phyloP scores from a whole-genome alignment of 2,888 invertebrate species.

The Acronicta alni region DNA sequence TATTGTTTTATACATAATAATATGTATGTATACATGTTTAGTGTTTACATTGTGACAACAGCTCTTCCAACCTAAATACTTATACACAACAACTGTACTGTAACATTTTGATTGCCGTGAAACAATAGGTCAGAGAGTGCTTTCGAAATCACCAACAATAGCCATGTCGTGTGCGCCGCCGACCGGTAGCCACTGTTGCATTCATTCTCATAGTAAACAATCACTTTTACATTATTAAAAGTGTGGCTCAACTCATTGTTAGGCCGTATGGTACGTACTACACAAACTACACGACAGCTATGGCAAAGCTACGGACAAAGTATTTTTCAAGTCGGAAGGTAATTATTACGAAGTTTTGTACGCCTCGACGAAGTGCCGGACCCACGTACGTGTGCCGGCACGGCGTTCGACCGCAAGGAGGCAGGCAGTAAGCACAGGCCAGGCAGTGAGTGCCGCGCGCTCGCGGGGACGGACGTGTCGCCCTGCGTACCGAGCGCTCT shows the following conservation, averaged over 20 bases:
- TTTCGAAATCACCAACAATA: slow-evolving; percentile 78
- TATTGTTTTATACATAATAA: not conserved
- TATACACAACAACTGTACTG: slow-evolving; percentile 65
- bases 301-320: slow-evolving; percentile 53
- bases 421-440: slow-evolving; percentile 66
- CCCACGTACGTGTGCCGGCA: slow-evolving; percentile 41
- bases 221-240: slow-evolving; percentile 74
- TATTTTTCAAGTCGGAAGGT: slow-evolving; percentile 40
- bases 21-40: not conserved
- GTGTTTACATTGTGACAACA: slow-evolving; percentile 21
- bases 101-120: slow-evolving; percentile 70
- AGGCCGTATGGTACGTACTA: slow-evolving; percentile 51
- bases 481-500: slow-evolving; percentile 69
- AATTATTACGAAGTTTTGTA: slow-evolving; percentile 43
- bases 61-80: slow-evolving; percentile 39
- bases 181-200: slow-evolving; percentile 66
- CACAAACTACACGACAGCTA: slow-evolving; percentile 55
- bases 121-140: slow-evolving; percentile 80
- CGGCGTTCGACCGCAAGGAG: slow-evolving; percentile 49
- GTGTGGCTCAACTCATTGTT: slow-evolving; percentile 77
- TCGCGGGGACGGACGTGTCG: slow-evolving; percentile 75
- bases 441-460: slow-evolving; percentile 78
- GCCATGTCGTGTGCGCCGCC: slow-evolving; percentile 64
- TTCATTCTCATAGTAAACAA: slow-evolving; percentile 80
- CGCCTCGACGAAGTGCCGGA: slow-evolving; percentile 28